phyloP scores from a whole-genome alignment of 35 echinoderm and acorn worm species.

The Lytechinus variegatus region DNA sequence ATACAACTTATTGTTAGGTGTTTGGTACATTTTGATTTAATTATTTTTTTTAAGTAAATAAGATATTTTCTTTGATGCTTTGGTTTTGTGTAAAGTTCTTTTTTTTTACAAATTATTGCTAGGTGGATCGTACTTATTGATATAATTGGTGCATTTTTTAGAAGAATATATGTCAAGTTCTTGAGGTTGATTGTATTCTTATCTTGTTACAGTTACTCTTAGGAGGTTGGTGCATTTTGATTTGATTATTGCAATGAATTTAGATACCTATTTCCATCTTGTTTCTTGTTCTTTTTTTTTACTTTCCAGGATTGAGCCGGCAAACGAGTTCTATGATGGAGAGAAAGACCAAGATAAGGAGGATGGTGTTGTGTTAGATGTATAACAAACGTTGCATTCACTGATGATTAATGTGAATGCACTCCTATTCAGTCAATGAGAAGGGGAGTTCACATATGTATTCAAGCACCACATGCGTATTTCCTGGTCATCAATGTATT shows the following conservation, averaged over 20 bases:
- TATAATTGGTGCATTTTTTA: too few relatives aligned
- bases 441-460: neutral
- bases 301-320: constrained; percentile 72
- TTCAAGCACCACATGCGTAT: neutral
- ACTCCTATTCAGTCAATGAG: constrained; percentile 16
- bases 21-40: too few relatives aligned
- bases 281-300: neutral
- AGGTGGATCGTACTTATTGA: too few relatives aligned
- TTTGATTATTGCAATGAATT: neutral
- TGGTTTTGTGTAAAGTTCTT: too few relatives aligned
- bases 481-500: neutral
- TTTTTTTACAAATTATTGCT: too few relatives aligned
- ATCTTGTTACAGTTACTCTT: too few relatives aligned
- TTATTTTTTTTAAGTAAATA: too few relatives aligned
- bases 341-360: constrained; percentile 99
- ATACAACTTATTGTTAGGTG: too few relatives aligned
- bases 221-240: neutral
- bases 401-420: neutral
- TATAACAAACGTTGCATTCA: constrained; percentile 70
- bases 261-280: neutral
- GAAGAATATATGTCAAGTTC: too few relatives aligned
- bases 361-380: constrained; percentile 84
- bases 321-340: constrained; percentile 95
- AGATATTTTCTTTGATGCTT: too few relatives aligned
- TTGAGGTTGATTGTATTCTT: too few relatives aligned